phyloP scores from a whole-genome alignment of 1,140 invertebrate species.

The Aphaenogaster ashmeadi region DNA sequence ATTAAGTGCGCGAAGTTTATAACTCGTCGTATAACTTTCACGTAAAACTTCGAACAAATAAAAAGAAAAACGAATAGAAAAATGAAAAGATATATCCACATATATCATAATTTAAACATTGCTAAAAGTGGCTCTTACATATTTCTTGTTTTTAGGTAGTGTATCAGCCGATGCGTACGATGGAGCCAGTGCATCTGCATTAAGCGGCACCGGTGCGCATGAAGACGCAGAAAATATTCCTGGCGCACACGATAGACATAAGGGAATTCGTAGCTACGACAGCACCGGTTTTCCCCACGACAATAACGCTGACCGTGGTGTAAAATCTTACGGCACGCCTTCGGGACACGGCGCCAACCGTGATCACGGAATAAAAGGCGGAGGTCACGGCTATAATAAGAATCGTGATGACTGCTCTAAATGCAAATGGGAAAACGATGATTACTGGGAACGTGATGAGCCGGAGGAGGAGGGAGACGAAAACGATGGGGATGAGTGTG shows the following conservation, averaged over 20 bases:
- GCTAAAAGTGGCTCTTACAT: background rate
- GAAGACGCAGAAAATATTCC: background rate
- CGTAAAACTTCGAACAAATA: background rate
- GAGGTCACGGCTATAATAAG: conserved; percentile 18
- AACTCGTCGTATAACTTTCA: background rate
- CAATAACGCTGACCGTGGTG: background rate
- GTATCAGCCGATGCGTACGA: background rate
- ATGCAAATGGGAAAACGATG: conserved; percentile 72
- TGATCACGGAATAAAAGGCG: conserved; percentile 14
- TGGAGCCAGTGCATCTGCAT: background rate
- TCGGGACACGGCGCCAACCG: background rate
- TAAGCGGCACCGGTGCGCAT: conserved; percentile 5
- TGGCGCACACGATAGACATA: conserved; percentile 49
- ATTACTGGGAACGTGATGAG: conserved; percentile 66
- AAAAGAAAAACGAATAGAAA: background rate
- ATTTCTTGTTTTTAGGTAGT: conserved; percentile 15
- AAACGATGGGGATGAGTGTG: conserved; percentile 55
- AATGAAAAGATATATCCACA: background rate
- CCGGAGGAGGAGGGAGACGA: conserved; percentile 63
- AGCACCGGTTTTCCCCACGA: background rate
- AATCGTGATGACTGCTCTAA: conserved; percentile 43
- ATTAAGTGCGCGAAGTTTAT: background rate
- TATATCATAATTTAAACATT: conserved; percentile 3
- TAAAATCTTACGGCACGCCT: conserved; percentile 24
- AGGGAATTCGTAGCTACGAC: conserved; percentile 69